Evolutionary conservation across 2,888 invertebrate species (phyloP).

Genomic region (Thecocarcelia acutangulata): DNA sequence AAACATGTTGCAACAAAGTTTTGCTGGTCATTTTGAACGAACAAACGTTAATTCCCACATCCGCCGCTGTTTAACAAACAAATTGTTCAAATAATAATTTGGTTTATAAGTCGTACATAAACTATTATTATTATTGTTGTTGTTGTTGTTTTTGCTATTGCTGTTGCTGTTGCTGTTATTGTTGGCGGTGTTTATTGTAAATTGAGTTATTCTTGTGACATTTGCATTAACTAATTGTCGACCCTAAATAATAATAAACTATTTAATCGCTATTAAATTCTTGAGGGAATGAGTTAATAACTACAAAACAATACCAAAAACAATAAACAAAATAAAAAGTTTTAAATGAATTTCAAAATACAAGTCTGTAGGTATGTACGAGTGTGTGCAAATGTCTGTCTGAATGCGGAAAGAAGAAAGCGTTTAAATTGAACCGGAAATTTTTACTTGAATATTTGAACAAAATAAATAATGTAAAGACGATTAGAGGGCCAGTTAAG

Average conservation of each 20-base stretch:
- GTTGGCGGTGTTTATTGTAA: slow-evolving; percentile 16
- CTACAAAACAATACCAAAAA: slow-evolving; percentile 36
- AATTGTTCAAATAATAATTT: slow-evolving; percentile 11
- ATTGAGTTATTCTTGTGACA: slow-evolving; percentile 64
- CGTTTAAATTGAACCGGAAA: slow-evolving; percentile 43
- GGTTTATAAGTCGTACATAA: slow-evolving; percentile 11
- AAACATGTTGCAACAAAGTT: slow-evolving; percentile 23
- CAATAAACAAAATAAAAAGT: slow-evolving; percentile 4
- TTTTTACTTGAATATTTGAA: slow-evolving; percentile 43
- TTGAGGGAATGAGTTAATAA: slow-evolving; percentile 40
- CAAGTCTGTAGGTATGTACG: not conserved
- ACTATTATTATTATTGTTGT: not conserved
- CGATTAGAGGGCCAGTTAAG: no score
- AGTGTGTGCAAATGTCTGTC: not conserved
- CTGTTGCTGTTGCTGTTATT: slow-evolving; percentile 1
- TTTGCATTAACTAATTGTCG: slow-evolving; percentile 65
- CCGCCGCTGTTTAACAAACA: slow-evolving; percentile 52
- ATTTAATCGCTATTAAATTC: slow-evolving; percentile 41
- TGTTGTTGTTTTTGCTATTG: not conserved
- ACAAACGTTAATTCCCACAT: slow-evolving; percentile 53
- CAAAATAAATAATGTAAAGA: slow-evolving; percentile 19
- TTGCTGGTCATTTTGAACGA: slow-evolving; percentile 32
- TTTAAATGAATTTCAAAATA: not conserved
- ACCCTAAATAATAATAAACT: slow-evolving; percentile 49
- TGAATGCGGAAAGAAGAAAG: slow-evolving; percentile 17